Conservation (phyloP, 2,113 vertebrate genomes). For the Pollachius pollachius region DNA sequence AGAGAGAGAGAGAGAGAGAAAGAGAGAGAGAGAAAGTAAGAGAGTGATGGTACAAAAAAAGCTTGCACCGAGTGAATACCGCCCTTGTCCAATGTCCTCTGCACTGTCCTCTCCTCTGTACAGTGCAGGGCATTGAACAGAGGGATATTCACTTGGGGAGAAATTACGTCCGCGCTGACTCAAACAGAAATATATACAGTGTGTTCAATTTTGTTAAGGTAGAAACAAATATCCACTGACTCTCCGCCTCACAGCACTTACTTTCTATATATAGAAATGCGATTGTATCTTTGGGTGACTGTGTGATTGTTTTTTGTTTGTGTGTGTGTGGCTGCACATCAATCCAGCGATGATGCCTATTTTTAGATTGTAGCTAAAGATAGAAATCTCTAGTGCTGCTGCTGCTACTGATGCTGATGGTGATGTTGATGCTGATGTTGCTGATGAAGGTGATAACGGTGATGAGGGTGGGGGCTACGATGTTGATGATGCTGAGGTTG, state of each 20-base stretch:
- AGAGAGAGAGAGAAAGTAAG: background rate
- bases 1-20: background rate
- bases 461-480: too few relatives aligned
- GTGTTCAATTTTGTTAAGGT: too few relatives aligned
- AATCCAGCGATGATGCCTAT: constrained; percentile 31
- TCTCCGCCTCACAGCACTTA: background rate
- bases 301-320: background rate
- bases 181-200: too few relatives aligned
- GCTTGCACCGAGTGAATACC: background rate
- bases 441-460: constrained; percentile 27
- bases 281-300: constrained; percentile 1
- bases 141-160: too few relatives aligned
- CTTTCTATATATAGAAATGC: background rate
- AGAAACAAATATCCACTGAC: too few relatives aligned
- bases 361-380: constrained; percentile 41
- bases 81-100: too few relatives aligned
- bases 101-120: too few relatives aligned
- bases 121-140: too few relatives aligned
- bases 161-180: too few relatives aligned
- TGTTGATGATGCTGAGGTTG: too few relatives aligned
- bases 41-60: background rate
- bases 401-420: constrained; percentile 36
- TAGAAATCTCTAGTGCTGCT: constrained; percentile 41
- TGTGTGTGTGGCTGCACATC: constrained; percentile 2
- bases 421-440: too few relatives aligned